phyloP scores from a whole-genome alignment of 2,888 invertebrate genomes.

The Rutpela maculata region DNA sequence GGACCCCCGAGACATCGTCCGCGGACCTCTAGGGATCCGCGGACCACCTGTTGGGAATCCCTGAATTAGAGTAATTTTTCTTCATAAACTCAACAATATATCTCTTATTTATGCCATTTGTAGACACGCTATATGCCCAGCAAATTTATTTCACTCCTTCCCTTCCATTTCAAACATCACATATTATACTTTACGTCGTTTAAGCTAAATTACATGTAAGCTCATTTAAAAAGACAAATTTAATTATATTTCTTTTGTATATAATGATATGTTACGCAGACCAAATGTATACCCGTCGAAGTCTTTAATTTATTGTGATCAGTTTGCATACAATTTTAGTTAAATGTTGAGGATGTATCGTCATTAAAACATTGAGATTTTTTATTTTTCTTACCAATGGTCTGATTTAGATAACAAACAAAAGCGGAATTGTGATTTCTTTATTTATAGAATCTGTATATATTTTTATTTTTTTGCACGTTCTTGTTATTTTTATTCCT shows the following conservation, averaged over 20 bases:
- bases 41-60: no score
- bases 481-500: conserved; percentile 28
- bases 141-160: neutral
- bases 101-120: no score
- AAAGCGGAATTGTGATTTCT: conserved; percentile 57
- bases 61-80: no score
- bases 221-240: conserved; percentile 13
- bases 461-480: conserved; percentile 45
- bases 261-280: conserved; percentile 25
- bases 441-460: conserved; percentile 52
- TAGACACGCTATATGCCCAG: no score
- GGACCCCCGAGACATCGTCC: no score
- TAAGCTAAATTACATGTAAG: neutral
- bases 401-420: conserved; percentile 35
- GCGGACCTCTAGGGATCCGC: no score
- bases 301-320: conserved; percentile 28
- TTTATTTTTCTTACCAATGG: conserved; percentile 25
- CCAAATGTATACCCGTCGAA: neutral
- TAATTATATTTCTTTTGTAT: conserved; percentile 25
- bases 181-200: neutral
- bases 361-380: conserved; percentile 15
- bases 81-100: no score
- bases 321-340: neutral
- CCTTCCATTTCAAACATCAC: neutral
- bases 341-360: neutral